Conservation (phyloP, 2,113 vertebrate species). For the Leiothrix lutea region DNA sequence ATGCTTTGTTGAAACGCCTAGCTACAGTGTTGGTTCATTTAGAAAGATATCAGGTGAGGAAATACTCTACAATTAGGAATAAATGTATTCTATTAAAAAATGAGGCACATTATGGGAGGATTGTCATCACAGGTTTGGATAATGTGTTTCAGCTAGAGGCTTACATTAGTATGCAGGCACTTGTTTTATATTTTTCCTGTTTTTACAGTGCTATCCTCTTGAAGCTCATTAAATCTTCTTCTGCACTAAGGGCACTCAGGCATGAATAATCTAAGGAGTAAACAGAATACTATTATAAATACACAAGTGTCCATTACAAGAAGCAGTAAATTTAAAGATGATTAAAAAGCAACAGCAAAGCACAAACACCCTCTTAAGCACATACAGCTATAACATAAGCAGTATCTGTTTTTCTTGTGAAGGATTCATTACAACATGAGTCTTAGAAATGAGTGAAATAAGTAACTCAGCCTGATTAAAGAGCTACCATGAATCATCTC, state of each 20-base stretch:
- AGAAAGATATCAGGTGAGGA: neutral
- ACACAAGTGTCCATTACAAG: conserved; percentile 45
- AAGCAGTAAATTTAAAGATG: conserved; percentile 25
- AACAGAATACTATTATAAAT: conserved; percentile 68
- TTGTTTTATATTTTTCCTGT: conserved; percentile 28
- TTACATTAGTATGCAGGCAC: conserved; percentile 49
- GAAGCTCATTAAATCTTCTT: conserved; percentile 71
- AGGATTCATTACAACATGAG: neutral
- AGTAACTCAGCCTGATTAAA: neutral
- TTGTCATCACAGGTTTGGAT: neutral
- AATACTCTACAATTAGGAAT: neutral
- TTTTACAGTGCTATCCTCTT: conserved; percentile 60
- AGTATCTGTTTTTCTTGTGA: neutral
- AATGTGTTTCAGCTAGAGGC: conserved; percentile 12
- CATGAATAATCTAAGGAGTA: conserved; percentile 70
- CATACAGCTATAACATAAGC: neutral
- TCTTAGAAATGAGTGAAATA: conserved; percentile 7
- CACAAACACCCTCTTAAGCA: neutral
- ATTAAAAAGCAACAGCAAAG: conserved; percentile 42
- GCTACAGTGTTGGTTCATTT: neutral
- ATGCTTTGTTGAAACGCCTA: neutral
- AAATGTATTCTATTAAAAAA: neutral
- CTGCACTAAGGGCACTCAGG: conserved; percentile 34
- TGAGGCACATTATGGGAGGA: neutral
- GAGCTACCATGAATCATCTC: neutral